phyloP scores from a whole-genome alignment of 2,797 vertebrate species.

The Denticeps clupeoides region DNA sequence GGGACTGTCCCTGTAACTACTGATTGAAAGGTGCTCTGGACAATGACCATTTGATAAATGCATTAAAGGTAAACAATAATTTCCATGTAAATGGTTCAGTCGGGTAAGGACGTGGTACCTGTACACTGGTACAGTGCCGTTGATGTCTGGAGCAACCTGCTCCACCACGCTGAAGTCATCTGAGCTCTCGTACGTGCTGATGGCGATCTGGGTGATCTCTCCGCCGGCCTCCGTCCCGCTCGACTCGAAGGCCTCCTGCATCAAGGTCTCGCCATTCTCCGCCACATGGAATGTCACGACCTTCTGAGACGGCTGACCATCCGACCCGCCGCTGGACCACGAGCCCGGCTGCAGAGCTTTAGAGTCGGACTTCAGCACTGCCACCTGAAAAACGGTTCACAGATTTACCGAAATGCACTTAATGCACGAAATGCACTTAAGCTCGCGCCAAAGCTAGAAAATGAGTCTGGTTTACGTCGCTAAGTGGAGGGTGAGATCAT shows the following conservation, averaged over 20 bases:
- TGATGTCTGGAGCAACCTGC: conserved; percentile 66
- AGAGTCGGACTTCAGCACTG: conserved; percentile 68
- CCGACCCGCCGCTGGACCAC: conserved; percentile 38
- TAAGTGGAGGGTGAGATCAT: no score
- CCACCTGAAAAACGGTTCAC: conserved; percentile 61
- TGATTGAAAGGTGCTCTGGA: no score
- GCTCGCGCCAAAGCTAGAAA: no score
- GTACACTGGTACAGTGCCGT: conserved; percentile 54
- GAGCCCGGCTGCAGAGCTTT: conserved; percentile 38
- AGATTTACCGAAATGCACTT: background rate
- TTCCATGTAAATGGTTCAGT: no score
- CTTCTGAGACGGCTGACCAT: conserved; percentile 56
- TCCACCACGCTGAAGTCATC: conserved; percentile 76
- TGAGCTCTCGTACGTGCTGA: conserved; percentile 56
- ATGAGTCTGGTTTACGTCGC: no score
- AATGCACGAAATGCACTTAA: no score
- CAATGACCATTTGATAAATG: no score
- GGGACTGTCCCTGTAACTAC: no score
- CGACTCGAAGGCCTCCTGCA: conserved; percentile 64
- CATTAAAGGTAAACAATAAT: no score
- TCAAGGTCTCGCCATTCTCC: conserved; percentile 61
- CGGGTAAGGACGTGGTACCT: conserved; percentile 52
- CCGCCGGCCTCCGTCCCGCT: conserved; percentile 46
- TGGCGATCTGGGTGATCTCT: conserved; percentile 74
- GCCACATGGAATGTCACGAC: conserved; percentile 81